phyloP scores from a whole-genome alignment of 2,113 vertebrate genomes.

The Crotalus horridus region DNA sequence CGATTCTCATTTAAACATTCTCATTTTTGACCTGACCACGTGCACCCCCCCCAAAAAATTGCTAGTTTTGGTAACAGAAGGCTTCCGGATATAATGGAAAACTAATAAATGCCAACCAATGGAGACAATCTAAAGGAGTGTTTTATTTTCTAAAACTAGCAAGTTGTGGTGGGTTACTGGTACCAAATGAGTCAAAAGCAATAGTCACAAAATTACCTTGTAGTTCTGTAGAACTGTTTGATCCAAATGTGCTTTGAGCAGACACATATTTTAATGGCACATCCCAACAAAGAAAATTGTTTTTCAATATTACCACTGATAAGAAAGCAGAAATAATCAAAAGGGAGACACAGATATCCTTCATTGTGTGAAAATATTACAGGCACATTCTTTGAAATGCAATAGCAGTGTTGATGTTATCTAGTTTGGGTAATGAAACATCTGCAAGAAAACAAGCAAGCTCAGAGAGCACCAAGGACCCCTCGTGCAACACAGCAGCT shows the following conservation, averaged over 20 bases:
- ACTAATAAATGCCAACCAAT: background rate
- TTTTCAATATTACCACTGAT: background rate
- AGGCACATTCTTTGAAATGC: background rate
- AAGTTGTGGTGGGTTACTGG: background rate
- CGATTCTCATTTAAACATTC: background rate
- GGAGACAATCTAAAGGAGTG: background rate
- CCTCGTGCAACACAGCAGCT: background rate
- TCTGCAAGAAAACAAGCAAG: too few relatives aligned
- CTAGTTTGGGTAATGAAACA: too few relatives aligned
- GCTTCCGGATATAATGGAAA: background rate
- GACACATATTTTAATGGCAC: background rate
- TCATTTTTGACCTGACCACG: background rate
- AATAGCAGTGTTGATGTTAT: too few relatives aligned
- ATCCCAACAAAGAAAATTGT: background rate
- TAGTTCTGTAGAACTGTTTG: background rate
- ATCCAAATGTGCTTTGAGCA: background rate
- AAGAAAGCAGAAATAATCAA: background rate
- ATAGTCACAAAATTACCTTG: background rate
- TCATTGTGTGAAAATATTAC: background rate
- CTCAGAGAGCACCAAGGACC: too few relatives aligned
- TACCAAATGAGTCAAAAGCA: background rate
- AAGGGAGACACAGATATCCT: background rate
- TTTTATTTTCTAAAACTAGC: background rate
- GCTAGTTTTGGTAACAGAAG: background rate
- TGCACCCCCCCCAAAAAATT: background rate